Base-by-base conservation (phyloP, 2,797 vertebrate genomes). In the Acipenser ruthenus region DNA sequence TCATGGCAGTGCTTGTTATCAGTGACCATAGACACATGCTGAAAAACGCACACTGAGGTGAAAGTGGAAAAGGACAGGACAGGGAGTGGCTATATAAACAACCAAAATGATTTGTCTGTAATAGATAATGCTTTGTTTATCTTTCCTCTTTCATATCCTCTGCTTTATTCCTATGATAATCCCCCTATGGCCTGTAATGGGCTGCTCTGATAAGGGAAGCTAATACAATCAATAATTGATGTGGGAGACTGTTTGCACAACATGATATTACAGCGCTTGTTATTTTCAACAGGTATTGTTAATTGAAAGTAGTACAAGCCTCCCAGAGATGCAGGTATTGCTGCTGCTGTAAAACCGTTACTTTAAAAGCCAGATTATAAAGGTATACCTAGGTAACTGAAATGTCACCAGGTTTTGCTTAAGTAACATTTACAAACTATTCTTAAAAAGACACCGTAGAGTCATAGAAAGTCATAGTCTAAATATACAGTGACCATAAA, bases 91-190 rank as follows among this genome's bases (percentile, higher is more conserved):
- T 58, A 58, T 10, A 18, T 60, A 18, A 49, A 62, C 49, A 52
- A 56, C 37, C 65, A 61, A 8, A 8, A 3, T 58, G 9, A 7
- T 58, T 58, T 9, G 48, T 65, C 53, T 3, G 66, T 66, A 50
- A 71, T 58, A 50, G 13, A 1, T 48, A 60, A 76, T 61, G 60
- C 65, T 65, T 69, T 68, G 70, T 74, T 63, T 68, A 6, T 68
- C 8, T 10, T 13, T 18, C 15, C 50, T 56, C 51, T 13, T 50
- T 60, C 47, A 60, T 66, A 48, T 48, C n/a, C 8, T 4, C n/a
- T 8, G 50, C 67, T 63, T 55, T 48, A 1, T 58, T 56, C 11
- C 55, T 6, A 56, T 1, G 55, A 56, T 56, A 56, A 56, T 58
- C 13, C 55, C 55, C 23, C 23, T 37, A 3, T 2, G 2, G 23